Evolutionary conservation across 2,888 invertebrate genomes (phyloP).

Genomic region (Seira musarum): DNA sequence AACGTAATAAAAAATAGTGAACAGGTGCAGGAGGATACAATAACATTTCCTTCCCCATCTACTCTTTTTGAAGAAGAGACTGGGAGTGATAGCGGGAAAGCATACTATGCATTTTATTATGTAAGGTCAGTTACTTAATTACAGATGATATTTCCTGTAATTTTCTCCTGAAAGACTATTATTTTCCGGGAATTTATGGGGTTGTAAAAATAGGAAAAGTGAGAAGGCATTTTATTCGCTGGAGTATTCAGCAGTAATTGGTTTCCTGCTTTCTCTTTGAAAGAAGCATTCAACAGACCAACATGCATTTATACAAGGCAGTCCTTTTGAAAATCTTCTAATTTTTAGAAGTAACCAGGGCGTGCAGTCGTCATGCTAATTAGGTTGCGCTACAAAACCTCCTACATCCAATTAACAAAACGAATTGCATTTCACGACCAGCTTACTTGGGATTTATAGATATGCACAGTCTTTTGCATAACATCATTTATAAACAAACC

Average conservation of each 20-base stretch:
- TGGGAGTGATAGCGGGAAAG: not conserved
- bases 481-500: too few relatives aligned
- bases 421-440: not conserved
- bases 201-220: too few relatives aligned
- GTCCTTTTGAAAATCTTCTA: not conserved
- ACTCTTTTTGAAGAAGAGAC: not conserved
- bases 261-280: not conserved
- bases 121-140: conserved; percentile 13
- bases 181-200: not conserved
- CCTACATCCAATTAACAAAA: conserved; percentile 39
- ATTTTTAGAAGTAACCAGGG: not conserved
- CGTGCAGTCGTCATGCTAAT: conserved; percentile 37
- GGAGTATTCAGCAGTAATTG: not conserved
- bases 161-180: not conserved
- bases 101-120: not conserved
- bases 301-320: not conserved
- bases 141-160: not conserved
- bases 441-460: too few relatives aligned
- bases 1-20: not conserved
- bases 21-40: too few relatives aligned
- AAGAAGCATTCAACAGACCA: not conserved
- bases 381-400: conserved; percentile 24
- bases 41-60: not conserved
- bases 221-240: too few relatives aligned
- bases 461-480: too few relatives aligned